A percentile compares a stretch with the other conserved stretches of the same genome.
These are phyloP conservation scores for Peromyscus polionotus DNA, from an alignment of 2,113 vertebrate species.

Conservation along the genomic window DNA sequence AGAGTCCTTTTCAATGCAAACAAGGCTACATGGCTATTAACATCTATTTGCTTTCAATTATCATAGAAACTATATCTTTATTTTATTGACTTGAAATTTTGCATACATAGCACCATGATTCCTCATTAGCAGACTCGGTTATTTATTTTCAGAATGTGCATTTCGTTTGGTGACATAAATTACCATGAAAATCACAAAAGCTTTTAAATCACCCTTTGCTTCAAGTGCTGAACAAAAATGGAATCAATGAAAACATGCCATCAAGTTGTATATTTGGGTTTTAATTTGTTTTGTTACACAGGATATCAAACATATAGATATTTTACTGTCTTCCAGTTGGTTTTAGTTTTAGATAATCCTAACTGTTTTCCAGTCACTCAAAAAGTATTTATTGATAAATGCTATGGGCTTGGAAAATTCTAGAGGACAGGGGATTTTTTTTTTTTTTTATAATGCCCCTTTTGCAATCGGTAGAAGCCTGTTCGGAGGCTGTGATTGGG, in stretches of 20 bases:
- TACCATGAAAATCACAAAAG: background rate
- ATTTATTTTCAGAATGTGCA: slow-evolving; percentile 41
- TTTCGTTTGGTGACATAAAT: slow-evolving; percentile 29
- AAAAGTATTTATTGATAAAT: background rate
- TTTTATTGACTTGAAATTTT: slow-evolving; percentile 3
- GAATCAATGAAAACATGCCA: background rate
- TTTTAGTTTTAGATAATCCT: slow-evolving; percentile 20
- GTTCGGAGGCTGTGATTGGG: background rate
- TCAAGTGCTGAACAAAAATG: background rate
- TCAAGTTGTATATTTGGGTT: background rate
- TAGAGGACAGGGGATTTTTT: no score
- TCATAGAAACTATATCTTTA: slow-evolving; percentile 29
- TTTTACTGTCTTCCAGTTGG: background rate
- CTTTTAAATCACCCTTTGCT: background rate
- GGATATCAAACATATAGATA: background rate
- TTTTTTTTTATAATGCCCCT: background rate
- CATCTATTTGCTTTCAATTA: slow-evolving; percentile 10
- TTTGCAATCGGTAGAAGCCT: background rate
- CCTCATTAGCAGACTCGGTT: background rate
- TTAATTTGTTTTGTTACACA: slow-evolving; percentile 8
- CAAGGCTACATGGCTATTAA: background rate
- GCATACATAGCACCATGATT: background rate
- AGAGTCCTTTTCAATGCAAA: slow-evolving; percentile 9
- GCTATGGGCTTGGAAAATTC: background rate
- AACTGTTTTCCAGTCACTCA: background rate